Evolutionary conservation across 2,888 invertebrate genomes (phyloP).

Genomic region (Gryllus longicercus): DNA sequence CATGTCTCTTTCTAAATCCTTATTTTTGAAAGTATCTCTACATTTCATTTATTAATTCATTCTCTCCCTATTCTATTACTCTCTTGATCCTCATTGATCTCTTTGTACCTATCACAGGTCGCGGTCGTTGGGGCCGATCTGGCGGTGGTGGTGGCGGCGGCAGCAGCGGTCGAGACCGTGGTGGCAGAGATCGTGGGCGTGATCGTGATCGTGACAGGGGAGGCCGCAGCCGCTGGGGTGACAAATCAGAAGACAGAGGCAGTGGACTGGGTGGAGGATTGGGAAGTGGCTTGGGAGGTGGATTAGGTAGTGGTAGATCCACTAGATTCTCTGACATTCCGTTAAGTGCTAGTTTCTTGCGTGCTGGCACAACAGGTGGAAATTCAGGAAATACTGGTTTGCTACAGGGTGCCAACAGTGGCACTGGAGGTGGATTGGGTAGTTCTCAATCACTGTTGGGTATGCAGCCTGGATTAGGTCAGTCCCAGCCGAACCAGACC

Average conservation of each 20-base stretch:
- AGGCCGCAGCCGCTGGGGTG: slow-evolving; percentile 36
- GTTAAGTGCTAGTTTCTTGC: slow-evolving; percentile 3
- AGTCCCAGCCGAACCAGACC: background rate
- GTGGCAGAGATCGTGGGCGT: slow-evolving; percentile 27
- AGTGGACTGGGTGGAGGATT: slow-evolving; percentile 2
- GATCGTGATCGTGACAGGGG: slow-evolving; percentile 44
- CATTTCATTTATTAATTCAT: background rate
- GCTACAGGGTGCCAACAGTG: background rate
- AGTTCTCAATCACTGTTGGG: background rate
- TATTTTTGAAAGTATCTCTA: background rate
- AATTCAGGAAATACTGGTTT: background rate
- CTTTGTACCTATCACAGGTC: slow-evolving; percentile 26
- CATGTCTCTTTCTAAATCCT: background rate
- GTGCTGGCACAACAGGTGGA: background rate
- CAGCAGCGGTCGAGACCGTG: slow-evolving; percentile 23
- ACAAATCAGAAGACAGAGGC: slow-evolving; percentile 22
- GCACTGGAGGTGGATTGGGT: background rate
- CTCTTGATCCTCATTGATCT: background rate
- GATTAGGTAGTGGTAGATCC: background rate
- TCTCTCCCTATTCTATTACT: background rate
- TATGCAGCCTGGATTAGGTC: background rate
- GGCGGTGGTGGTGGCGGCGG: slow-evolving; percentile 45
- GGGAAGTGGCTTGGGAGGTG: slow-evolving; percentile 9
- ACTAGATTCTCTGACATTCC: background rate
- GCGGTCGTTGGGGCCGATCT: slow-evolving; percentile 45